A percentile compares a stretch with the other conserved stretches of the same genome.
Evolutionary conservation across 2,797 vertebrate genomes (phyloP).

Genomic region (Anguilla megastoma): DNA sequence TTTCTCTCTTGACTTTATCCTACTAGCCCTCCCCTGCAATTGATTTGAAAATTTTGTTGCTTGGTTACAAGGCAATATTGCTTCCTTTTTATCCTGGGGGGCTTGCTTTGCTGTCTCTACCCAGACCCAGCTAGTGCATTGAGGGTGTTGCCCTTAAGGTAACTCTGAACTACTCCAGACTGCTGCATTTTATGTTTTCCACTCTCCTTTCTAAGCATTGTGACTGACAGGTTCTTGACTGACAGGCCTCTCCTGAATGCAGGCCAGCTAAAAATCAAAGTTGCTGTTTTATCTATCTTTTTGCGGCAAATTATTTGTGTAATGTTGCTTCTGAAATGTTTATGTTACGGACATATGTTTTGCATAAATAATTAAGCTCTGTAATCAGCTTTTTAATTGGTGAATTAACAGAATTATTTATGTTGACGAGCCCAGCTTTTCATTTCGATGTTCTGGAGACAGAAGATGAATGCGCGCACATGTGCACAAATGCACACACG

Average conservation of each 20-base stretch:
- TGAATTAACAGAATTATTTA: background rate
- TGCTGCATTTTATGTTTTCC: background rate
- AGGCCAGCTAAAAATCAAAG: conserved; percentile 7
- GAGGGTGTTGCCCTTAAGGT: background rate
- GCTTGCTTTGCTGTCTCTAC: conserved; percentile 1
- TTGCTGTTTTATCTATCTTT: background rate
- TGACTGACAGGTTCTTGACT: background rate
- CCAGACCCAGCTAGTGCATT: background rate
- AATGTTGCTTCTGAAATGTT: background rate
- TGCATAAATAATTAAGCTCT: conserved; percentile 10
- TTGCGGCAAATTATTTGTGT: background rate
- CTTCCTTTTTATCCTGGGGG: conserved; percentile 47
- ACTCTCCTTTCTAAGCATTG: background rate
- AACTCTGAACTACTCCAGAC: background rate
- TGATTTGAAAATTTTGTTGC: conserved; percentile 57
- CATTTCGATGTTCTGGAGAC: background rate
- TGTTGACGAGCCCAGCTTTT: background rate
- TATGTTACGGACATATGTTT: background rate
- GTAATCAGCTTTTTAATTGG: background rate
- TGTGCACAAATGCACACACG: background rate
- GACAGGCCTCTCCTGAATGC: background rate
- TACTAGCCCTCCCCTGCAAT: conserved; percentile 44
- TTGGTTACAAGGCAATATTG: conserved; percentile 59
- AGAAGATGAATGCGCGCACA: background rate
- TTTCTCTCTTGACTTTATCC: conserved; percentile 28